Base-by-base conservation (phyloP, 2,113 vertebrate species). In the Syngnathoides biaculeatus region DNA sequence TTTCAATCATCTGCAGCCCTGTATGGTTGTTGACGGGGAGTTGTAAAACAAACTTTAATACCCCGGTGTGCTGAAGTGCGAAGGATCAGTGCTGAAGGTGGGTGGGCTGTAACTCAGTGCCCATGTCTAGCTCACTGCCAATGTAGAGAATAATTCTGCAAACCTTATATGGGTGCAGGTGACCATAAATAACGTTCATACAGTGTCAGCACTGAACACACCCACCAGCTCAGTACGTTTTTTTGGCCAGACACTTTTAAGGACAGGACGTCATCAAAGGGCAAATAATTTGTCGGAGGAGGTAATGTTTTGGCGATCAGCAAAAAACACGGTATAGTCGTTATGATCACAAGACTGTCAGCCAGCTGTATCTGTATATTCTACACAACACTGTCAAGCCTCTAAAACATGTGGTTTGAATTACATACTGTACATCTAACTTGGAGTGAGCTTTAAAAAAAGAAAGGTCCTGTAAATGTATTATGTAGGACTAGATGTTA, bases 21-120 rank as follows among this genome's bases (percentile, higher is more conserved):
- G 74, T 76, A 69, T 71, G 66, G 64, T 58, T 72, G 79, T 79
- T 85, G 82, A 88, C 79, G 67, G 78, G 26, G 79, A 69, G 80
- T 77, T 57, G 83, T 88, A 85, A 89, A 89, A 80, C 82, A 79
- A 84, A 83, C 83, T 88, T 87, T 86, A 88, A 90, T 89, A 85
- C 83, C 87, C 64, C 65, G 75, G 75, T 86, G 71, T 86, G 82
- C 88, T 86, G 78, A 84, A 72, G 24, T 63, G 68, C 72, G 89
- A 88, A 90, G 81, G 78, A 79, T 71, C 74, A 68, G 77, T 15
- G 35, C 64, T 66, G 65, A 67, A 76, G 64, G 67, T 61, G 53
- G 68, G 69, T 40, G 13, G 67, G 77, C 71, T 65, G 68, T 83
- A 88, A 84, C 77, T 90, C 86, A 84, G 39, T 68, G 75, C 75